Conservation (phyloP, 2,797 vertebrate genomes). For the Labeo calbasu region DNA sequence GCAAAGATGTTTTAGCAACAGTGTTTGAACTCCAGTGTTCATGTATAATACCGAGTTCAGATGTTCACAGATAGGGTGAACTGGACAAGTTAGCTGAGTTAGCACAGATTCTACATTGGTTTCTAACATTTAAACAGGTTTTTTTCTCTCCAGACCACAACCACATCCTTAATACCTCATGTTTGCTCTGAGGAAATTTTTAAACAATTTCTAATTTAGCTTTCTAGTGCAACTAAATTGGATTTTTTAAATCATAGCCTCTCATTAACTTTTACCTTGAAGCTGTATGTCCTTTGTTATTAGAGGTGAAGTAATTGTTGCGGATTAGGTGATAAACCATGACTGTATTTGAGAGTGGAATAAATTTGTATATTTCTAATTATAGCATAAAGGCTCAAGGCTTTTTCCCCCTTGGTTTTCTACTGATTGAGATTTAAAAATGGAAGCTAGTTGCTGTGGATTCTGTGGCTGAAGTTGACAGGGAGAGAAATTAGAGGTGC, state of each 20-base stretch:
- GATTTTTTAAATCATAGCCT: conserved; percentile 26
- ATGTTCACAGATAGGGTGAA: neutral
- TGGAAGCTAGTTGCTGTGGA: conserved; percentile 31
- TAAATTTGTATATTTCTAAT: conserved; percentile 51
- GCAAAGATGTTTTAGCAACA: neutral
- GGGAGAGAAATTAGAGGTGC: conserved; percentile 51
- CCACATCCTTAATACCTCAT: neutral
- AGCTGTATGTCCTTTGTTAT: conserved; percentile 29
- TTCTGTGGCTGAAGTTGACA: conserved; percentile 52
- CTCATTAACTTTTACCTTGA: conserved; percentile 47
- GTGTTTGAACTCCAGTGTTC: neutral
- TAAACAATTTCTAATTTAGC: conserved; percentile 20
- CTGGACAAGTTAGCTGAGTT: neutral
- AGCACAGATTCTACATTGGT: neutral
- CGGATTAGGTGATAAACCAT: conserved; percentile 52
- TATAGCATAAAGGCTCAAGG: conserved; percentile 40
- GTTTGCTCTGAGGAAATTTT: conserved; percentile 7
- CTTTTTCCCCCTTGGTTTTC: conserved; percentile 12
- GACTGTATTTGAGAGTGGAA: conserved; percentile 33
- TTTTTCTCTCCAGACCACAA: conserved; percentile 1
- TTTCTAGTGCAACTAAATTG: conserved; percentile 15
- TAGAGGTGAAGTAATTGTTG: conserved; percentile 46
- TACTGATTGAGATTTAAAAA: conserved; percentile 54
- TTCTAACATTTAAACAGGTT: neutral
- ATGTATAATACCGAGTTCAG: neutral